These are phyloP conservation scores for Corynorhinus townsendii DNA, from an alignment of 2,113 vertebrate species.

Conservation along the genomic window DNA sequence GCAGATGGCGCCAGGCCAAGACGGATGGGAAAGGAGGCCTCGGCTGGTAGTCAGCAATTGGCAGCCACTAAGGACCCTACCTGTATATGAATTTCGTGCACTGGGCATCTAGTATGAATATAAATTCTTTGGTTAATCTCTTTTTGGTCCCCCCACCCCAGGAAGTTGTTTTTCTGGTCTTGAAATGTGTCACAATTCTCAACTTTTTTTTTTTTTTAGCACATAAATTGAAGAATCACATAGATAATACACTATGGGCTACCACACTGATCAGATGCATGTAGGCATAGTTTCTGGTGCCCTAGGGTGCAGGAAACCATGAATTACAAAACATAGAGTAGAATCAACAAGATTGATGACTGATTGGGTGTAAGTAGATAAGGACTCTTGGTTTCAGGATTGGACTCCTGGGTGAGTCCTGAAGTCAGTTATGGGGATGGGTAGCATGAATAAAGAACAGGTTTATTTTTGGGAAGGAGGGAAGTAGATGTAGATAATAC, in stretches of 20 bases:
- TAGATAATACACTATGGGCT: neutral
- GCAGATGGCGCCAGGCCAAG: too few relatives aligned
- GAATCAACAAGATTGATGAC: neutral
- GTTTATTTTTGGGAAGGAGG: neutral
- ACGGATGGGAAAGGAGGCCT: too few relatives aligned
- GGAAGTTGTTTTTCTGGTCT: neutral
- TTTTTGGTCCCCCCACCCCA: too few relatives aligned
- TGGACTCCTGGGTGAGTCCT: neutral
- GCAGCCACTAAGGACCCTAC: too few relatives aligned
- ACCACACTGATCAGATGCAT: neutral
- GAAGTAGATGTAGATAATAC: neutral
- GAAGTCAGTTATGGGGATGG: neutral
- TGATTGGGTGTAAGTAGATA: neutral
- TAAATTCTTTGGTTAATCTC: too few relatives aligned
- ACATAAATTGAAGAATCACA: neutral
- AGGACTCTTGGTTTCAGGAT: neutral
- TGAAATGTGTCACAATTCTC: neutral
- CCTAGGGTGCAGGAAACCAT: neutral
- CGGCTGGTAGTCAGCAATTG: too few relatives aligned
- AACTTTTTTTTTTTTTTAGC: constrained; percentile 1
- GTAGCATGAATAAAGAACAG: neutral
- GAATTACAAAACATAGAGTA: neutral
- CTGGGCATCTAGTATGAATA: too few relatives aligned
- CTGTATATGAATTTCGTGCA: too few relatives aligned
- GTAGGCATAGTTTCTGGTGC: neutral